Conservation (phyloP, 2,888 invertebrate species). For the Horisme vitalbata region DNA sequence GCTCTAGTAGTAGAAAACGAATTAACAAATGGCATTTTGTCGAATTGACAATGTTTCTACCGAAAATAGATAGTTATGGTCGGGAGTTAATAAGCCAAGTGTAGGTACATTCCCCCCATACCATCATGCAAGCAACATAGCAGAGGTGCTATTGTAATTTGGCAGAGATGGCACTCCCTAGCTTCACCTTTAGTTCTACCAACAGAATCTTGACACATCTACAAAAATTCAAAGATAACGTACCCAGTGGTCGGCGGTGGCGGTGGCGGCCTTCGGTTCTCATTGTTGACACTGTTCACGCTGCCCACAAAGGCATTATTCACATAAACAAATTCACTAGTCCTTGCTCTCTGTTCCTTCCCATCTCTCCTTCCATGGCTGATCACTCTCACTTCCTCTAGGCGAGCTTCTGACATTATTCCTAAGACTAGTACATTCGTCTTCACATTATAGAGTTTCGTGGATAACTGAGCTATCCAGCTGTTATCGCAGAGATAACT, state of each 20-base stretch:
- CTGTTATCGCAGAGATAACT: constrained; percentile 31
- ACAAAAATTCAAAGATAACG: constrained; percentile 6
- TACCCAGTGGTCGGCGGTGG: constrained; percentile 21
- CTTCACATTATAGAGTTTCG: constrained; percentile 19
- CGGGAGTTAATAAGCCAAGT: too few species aligned
- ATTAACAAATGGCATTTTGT: too few species aligned
- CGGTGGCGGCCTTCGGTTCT: too few species aligned
- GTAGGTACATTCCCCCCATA: too few species aligned
- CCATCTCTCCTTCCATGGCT: constrained; percentile 24
- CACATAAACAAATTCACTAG: constrained; percentile 60
- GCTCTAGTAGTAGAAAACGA: too few species aligned
- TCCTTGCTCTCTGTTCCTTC: constrained; percentile 32
- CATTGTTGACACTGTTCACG: constrained; percentile 47
- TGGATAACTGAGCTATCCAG: constrained; percentile 29
- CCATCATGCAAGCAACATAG: too few species aligned
- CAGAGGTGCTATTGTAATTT: too few species aligned
- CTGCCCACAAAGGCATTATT: constrained; percentile 65
- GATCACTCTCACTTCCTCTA: constrained; percentile 28
- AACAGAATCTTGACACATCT: neutral
- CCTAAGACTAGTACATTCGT: neutral
- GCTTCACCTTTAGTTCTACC: too few species aligned
- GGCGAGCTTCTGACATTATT: constrained; percentile 15
- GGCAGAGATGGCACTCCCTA: too few species aligned
- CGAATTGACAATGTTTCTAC: too few species aligned
- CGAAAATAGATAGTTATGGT: too few species aligned